Conservation (phyloP, 2,888 invertebrate genomes). For the Lysandra bellargus region DNA sequence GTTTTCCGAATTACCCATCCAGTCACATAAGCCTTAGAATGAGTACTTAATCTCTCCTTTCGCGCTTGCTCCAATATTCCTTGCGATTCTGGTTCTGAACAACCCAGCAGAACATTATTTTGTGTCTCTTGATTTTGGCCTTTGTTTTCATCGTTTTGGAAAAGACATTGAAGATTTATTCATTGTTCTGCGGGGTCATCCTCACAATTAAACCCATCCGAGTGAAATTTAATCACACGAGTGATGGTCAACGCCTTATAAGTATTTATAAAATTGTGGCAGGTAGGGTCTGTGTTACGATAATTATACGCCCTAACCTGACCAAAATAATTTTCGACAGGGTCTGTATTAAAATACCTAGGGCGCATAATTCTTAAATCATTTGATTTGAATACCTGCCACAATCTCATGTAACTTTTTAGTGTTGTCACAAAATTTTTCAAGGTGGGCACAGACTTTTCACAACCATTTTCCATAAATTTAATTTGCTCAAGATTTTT, state of each 20-base stretch:
- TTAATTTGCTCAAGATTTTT: slow-evolving; percentile 13
- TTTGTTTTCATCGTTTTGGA: background rate
- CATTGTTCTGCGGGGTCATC: background rate
- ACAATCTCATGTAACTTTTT: background rate
- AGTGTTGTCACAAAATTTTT: slow-evolving; percentile 5
- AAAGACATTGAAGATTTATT: background rate
- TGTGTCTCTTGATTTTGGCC: background rate
- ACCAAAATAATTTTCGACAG: slow-evolving; percentile 17
- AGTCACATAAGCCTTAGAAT: background rate
- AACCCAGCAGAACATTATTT: background rate
- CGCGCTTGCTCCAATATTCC: background rate
- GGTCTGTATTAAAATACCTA: slow-evolving; percentile 13
- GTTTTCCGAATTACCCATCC: background rate
- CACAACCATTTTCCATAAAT: background rate
- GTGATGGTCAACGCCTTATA: background rate
- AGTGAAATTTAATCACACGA: background rate
- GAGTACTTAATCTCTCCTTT: background rate
- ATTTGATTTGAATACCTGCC: slow-evolving; percentile 2
- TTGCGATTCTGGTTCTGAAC: background rate
- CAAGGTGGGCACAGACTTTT: slow-evolving; percentile 12
- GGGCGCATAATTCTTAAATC: slow-evolving; percentile 16
- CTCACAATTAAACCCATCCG: slow-evolving; percentile 6
- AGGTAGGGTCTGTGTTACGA: background rate
- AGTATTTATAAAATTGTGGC: slow-evolving; percentile 23
- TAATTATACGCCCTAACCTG: slow-evolving; percentile 8